Conservation (phyloP, 2,113 vertebrate genomes). For the Porphyrio hochstetteri region DNA sequence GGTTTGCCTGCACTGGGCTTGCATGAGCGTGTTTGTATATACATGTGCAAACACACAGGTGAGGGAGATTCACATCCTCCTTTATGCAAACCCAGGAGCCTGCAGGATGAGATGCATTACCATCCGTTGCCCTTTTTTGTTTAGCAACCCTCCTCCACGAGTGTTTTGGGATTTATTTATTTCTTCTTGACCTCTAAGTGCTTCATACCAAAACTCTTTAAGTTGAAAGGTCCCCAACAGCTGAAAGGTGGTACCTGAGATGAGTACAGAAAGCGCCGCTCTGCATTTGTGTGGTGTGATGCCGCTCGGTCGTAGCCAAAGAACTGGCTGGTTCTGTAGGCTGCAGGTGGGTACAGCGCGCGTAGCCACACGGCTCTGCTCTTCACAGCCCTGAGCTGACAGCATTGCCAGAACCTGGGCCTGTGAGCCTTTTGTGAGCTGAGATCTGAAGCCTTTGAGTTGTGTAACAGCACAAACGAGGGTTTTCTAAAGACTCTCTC, state of each 20-base stretch:
- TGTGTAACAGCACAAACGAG: background rate
- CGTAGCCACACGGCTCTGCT: background rate
- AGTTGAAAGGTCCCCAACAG: background rate
- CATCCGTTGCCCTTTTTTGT: background rate
- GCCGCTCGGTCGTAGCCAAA: rapidly evolving
- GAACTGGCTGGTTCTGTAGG: background rate
- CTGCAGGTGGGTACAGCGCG: background rate
- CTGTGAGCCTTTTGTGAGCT: background rate
- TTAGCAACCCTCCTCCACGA: background rate
- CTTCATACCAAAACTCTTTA: background rate
- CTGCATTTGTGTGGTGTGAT: background rate
- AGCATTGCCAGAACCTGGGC: rapidly evolving
- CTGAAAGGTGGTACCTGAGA: background rate
- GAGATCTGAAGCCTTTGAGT: background rate
- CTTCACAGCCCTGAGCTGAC: background rate
- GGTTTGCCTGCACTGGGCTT: background rate
- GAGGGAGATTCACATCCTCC: background rate
- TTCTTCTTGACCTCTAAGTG: background rate
- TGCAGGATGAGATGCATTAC: background rate
- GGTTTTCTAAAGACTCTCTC: background rate
- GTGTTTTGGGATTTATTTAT: background rate
- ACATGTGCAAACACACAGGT: background rate
- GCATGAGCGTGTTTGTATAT: background rate
- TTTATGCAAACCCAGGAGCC: background rate
- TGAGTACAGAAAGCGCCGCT: rapidly evolving